phyloP scores from a whole-genome alignment of 2,797 vertebrate genomes.

The Ptychadena robeensis region DNA sequence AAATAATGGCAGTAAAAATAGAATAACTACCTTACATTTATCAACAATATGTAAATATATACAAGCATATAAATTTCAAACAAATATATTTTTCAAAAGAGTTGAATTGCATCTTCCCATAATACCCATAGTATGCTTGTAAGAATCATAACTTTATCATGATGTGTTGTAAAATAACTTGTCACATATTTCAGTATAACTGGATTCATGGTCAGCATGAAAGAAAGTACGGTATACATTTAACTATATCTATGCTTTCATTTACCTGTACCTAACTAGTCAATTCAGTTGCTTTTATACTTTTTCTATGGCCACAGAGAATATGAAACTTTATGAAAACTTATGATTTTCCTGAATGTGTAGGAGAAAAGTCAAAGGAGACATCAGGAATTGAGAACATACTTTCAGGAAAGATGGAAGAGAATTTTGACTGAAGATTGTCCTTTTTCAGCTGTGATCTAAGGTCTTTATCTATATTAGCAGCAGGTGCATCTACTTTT shows the following conservation, averaged over 20 bases:
- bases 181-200: background rate
- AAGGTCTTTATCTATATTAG: slow-evolving; percentile 10
- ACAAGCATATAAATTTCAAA: background rate
- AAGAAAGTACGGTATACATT: too few species aligned
- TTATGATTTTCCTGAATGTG: slow-evolving; percentile 22
- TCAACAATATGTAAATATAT: background rate
- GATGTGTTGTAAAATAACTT: background rate
- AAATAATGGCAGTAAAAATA: background rate
- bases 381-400: slow-evolving; percentile 47
- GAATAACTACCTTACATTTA: background rate
- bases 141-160: background rate
- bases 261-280: too few species aligned
- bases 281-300: too few species aligned
- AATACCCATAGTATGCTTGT: background rate
- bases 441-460: slow-evolving; percentile 11
- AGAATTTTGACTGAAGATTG: slow-evolving; percentile 18
- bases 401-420: slow-evolving; percentile 32
- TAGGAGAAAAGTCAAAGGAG: slow-evolving; percentile 40
- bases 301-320: background rate
- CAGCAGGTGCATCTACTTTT: slow-evolving; percentile 4
- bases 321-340: background rate
- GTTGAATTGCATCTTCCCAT: background rate
- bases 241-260: too few species aligned
- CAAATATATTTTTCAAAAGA: background rate
- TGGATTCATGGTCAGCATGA: background rate